Evolutionary conservation across 2,113 vertebrate species (phyloP), one percentile per base, ranked within the genome.

Genomic region (Phainopepla nitens): DNA sequence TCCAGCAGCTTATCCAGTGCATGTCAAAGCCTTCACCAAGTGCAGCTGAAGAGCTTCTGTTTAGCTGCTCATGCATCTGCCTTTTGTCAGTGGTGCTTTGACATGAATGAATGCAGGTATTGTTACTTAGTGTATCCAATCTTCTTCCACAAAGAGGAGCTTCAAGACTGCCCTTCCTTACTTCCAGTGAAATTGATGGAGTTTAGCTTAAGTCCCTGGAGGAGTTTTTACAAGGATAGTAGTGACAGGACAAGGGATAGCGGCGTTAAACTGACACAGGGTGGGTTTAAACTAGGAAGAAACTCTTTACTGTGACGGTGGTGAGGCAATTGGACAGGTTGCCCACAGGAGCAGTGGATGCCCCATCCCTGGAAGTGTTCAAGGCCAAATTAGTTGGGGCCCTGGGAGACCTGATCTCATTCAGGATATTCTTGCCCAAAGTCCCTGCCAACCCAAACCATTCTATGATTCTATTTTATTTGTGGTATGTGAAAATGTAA

Each of bases 71-170:
- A 25, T 57, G 28, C 33, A 13, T 22, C 44, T 87, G 49, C 2
- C 0, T 35, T 15, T 54, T 23, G 12, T 31, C 0, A 0, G 11
- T 33, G 28, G 18, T 54, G 29, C n/a, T 73, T 71, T 5, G 29
- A 19, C 39, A 35, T 8, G 12, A 62, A 50, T 17, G 7, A 17
- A 6, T 12, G 10, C 31, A 10, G 16, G 7, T 39, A 6, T 9
- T 66, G 21, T 9, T 54, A 16, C 47, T 75, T 24, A 23, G 15
- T 7, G 15, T 20, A 44, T 22, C 23, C 42, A 68, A 33, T 24
- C 17, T 7, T 9, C 16, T 47, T 80, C 25, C 35, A 62, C 29
- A 8, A 66, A 49, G 4, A 42, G n/a, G 53, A 53, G 11, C 23
- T 68, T 69, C 41, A 28, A 60, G 62, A 12, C 17, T 73, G 21